Base-by-base conservation (phyloP, 2,888 invertebrate genomes). In the Pardosa pseudoannulata region DNA sequence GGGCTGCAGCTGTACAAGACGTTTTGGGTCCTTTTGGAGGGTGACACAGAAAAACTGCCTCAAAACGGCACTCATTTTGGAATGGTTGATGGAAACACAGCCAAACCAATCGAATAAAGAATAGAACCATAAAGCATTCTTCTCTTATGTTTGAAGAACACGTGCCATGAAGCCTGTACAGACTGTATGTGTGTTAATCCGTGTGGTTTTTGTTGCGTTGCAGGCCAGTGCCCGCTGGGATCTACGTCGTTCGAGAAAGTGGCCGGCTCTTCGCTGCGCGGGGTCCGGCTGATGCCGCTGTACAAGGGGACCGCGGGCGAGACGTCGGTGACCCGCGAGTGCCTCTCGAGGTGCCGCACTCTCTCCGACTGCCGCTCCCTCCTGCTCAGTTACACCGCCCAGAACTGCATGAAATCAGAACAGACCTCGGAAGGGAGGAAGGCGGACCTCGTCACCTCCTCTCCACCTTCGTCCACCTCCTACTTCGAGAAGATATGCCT, bases 401-500 rank as follows among this genome's bases (percentile, higher is more conserved):
- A 87, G 36, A 75, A 88, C 56, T 90, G 90, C 70, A 82, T 86
- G 80, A 76, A 70, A 31, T 81, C 83, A 0, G 13, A 46, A 0
- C 36, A 29, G 27, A 74, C 67, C 9, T 79, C 88, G 1, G 79
- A 88, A 16, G 82, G 79, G 19, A 68, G 87, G 2, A 72, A 81
- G 3, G 64, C 72, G 13, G 83, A 88, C 13, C 41, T 89, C 7
- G 67, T 88, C 0, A 39, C 86, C 0, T 88, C 90, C 0, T 64
- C 85, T 0, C 88, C 90, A 0, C 71, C 95, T 88, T 89, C 90
- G 27, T 83, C 83, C 29, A 89, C 90, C 3, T 94, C 93, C 5
- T 95, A 94, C 92, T 95, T 94, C 90, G 93, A 93, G 89, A 94
- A 94, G 91, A 93, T 93, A 70, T 95, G 95, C 90, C 90, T 94